Evolutionary conservation across 2,113 vertebrate species (phyloP).

Genomic region (Leucopternis melanops): DNA sequence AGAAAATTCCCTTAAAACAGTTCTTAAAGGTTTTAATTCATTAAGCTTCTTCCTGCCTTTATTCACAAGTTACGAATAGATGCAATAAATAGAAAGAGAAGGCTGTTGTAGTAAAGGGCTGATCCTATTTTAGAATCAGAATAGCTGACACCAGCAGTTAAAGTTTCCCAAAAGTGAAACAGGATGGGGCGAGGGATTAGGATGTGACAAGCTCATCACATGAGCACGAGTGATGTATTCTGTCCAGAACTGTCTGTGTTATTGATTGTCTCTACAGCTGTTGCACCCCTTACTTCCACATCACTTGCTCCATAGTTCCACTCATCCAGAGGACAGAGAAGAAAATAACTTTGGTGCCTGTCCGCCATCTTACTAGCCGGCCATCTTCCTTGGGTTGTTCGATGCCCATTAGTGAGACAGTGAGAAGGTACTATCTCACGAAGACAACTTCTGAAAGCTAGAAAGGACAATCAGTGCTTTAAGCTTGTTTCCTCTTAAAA

Average conservation of each 20-base stretch:
- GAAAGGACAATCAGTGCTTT: slow-evolving; percentile 87
- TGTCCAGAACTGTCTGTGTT: slow-evolving; percentile 90
- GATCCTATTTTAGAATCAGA: slow-evolving; percentile 88
- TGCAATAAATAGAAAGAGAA: slow-evolving; percentile 81
- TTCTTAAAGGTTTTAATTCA: slow-evolving; percentile 76
- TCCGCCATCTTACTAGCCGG: slow-evolving; percentile 63
- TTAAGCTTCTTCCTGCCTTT: slow-evolving; percentile 72
- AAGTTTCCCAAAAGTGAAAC: slow-evolving; percentile 89
- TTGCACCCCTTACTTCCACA: slow-evolving; percentile 76
- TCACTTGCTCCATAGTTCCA: slow-evolving; percentile 75
- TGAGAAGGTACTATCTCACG: slow-evolving; percentile 45
- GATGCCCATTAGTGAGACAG: slow-evolving; percentile 58
- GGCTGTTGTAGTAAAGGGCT: slow-evolving; percentile 76
- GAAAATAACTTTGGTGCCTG: slow-evolving; percentile 82
- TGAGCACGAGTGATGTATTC: slow-evolving; percentile 91
- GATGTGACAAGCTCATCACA: slow-evolving; percentile 97
- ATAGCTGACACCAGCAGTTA: slow-evolving; percentile 90
- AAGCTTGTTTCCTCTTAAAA: slow-evolving; percentile 68
- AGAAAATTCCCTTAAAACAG: slow-evolving; percentile 69
- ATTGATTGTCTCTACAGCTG: slow-evolving; percentile 81
- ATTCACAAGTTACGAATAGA: slow-evolving; percentile 72
- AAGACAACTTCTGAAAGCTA: slow-evolving; percentile 73
- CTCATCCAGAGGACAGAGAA: slow-evolving; percentile 75
- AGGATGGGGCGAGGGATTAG: slow-evolving; percentile 86
- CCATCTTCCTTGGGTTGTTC: slow-evolving; percentile 68